Base-by-base conservation (phyloP, 2,888 invertebrate species). In the Eupithecia exiguata region DNA sequence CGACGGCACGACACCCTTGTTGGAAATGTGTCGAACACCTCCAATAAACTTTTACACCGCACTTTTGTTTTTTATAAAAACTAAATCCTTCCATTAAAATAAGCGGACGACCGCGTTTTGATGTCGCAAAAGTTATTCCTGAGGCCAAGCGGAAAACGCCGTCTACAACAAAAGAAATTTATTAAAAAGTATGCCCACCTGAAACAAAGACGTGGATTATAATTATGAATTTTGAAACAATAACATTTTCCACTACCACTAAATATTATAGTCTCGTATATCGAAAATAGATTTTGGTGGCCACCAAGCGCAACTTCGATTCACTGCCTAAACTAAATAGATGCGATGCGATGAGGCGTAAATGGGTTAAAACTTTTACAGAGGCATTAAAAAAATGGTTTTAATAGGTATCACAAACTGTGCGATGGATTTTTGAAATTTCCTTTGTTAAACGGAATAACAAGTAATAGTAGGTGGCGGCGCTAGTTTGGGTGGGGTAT, bases 41-140 rank as follows among this genome's bases (percentile, higher is more conserved):
- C 68, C 68, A 69, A 38, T 69, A 6, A n/a, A 36, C 53, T 21
- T 69, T 69, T 12, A 9, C 21, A 58, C 68, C 68, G 10, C 12
- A 14, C 36, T 9, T 36, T 58, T 21, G 36, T 5, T 25, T 18
- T 38, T 25, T 70, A 18, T 43, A 12, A 43, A 70, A 70, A 16
- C 21, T n/a, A 35, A 43, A 62, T 10, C 70, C 62, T 25, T 14
- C 25, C 30, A 70, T n/a, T n/a, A 63, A n/a, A 10, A 70, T 70
- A 18, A 63, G 35, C 1, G 63, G 70, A 46, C 35, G 62, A n/a
- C 70, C 70, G 18, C 35, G 70, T 35, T 46, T 25, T 9, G 70
- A 70, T 36, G 43, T 70, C 1, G 43, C 43, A 5, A 46, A 70
- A 18, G 14, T 62, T 12, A 46, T 25, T 36, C 35, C 70, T 63